Conservation (phyloP, 2,113 vertebrate species). For the Platysteira castanea region DNA sequence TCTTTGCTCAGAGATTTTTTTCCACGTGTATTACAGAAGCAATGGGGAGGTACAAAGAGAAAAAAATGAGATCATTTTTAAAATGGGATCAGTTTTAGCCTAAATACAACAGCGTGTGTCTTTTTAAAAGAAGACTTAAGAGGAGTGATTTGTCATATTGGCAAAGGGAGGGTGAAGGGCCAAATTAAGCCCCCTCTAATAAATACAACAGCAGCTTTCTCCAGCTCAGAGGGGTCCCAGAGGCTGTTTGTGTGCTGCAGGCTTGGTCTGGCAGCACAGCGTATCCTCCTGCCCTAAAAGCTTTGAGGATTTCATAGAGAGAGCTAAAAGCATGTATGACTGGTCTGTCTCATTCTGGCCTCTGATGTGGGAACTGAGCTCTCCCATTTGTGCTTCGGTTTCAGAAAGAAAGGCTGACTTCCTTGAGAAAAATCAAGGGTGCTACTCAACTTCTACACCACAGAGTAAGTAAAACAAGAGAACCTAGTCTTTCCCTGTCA, state of each 20-base stretch:
- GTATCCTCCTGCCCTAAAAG: background rate
- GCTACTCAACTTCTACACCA: background rate
- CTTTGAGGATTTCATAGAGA: background rate
- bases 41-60: background rate
- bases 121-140: background rate
- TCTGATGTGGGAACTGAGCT: background rate
- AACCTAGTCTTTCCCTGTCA: background rate
- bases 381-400: background rate
- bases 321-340: background rate
- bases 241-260: fast-evolving
- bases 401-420: slow-evolving; percentile 30
- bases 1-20: background rate
- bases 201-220: background rate
- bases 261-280: background rate
- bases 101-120: too few species aligned
- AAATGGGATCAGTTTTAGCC: background rate
- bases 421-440: background rate
- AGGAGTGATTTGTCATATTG: background rate
- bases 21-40: background rate
- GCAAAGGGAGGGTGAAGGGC: background rate
- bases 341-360: background rate
- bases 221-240: background rate
- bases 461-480: background rate
- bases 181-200: background rate
- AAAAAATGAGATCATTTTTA: too few species aligned